phyloP scores from a whole-genome alignment of 2,113 vertebrate genomes.

The Megaceryle maxima region DNA sequence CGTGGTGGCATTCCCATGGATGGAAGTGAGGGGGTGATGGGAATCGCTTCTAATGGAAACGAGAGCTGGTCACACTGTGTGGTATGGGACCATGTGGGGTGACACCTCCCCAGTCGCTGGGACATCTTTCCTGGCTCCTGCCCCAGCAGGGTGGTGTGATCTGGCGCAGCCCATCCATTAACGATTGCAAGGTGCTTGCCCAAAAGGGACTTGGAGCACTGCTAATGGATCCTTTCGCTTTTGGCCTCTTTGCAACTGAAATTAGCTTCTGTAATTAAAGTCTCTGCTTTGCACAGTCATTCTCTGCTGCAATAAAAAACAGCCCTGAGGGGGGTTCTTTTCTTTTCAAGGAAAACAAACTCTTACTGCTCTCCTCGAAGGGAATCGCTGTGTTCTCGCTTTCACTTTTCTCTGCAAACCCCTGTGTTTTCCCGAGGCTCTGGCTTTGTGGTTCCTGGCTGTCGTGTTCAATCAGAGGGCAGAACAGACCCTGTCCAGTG shows the following conservation, averaged over 20 bases:
- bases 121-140: neutral
- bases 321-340: conserved; percentile 42
- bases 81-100: neutral
- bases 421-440: neutral
- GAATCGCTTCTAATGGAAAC: neutral
- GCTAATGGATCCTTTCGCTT: conserved; percentile 69
- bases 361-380: neutral
- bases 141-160: neutral
- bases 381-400: conserved; percentile 29
- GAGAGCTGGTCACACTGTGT: neutral
- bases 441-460: conserved; percentile 27
- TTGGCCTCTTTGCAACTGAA: conserved; percentile 62
- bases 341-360: conserved; percentile 58
- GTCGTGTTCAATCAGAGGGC: neutral
- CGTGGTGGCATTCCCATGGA: fast-evolving
- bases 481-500: neutral
- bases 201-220: conserved; percentile 31
- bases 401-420: conserved; percentile 8
- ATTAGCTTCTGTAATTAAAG: conserved; percentile 73
- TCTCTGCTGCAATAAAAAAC: conserved; percentile 61
- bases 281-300: conserved; percentile 65
- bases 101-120: neutral
- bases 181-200: conserved; percentile 12
- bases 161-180: conserved; percentile 57
- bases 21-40: neutral